Conservation (phyloP, 2,113 vertebrate genomes). For the Merops nubicus region DNA sequence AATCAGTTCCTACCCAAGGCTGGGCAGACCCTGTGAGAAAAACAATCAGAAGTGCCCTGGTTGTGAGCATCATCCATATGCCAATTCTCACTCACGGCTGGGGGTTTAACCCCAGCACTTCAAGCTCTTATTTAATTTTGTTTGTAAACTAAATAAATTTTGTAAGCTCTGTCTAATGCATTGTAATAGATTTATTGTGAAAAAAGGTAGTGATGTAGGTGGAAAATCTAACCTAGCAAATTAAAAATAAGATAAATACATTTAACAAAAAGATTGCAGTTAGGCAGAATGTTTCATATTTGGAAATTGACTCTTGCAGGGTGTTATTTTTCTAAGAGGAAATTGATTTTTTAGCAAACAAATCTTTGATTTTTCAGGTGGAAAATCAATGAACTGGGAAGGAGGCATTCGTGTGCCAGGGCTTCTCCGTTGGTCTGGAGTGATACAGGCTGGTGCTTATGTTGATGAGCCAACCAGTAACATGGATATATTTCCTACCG, state of each 20-base stretch:
- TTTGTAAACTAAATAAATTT: background rate
- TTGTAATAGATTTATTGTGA: background rate
- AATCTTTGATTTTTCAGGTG: slow-evolving; percentile 71
- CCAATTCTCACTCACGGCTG: no score
- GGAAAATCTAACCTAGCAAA: background rate
- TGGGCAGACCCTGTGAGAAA: no score
- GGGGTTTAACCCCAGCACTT: no score
- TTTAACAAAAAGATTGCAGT: background rate
- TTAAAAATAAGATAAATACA: background rate
- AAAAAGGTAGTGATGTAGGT: background rate
- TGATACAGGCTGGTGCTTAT: slow-evolving; percentile 59
- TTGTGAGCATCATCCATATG: no score
- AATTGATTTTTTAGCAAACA: background rate
- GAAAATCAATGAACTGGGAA: slow-evolving; percentile 90
- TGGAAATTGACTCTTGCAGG: background rate
- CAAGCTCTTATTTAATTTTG: background rate
- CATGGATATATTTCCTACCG: slow-evolving; percentile 89
- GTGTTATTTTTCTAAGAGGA: background rate
- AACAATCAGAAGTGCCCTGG: no score
- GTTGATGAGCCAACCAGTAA: slow-evolving; percentile 86
- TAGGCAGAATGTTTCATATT: background rate
- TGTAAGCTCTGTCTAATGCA: background rate
- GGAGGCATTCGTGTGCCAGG: slow-evolving; percentile 90
- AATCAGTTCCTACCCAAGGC: no score
- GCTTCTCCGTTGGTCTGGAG: slow-evolving; percentile 80